Base-by-base conservation (phyloP, 2,113 vertebrate species). In the Malaclemys terrapin region DNA sequence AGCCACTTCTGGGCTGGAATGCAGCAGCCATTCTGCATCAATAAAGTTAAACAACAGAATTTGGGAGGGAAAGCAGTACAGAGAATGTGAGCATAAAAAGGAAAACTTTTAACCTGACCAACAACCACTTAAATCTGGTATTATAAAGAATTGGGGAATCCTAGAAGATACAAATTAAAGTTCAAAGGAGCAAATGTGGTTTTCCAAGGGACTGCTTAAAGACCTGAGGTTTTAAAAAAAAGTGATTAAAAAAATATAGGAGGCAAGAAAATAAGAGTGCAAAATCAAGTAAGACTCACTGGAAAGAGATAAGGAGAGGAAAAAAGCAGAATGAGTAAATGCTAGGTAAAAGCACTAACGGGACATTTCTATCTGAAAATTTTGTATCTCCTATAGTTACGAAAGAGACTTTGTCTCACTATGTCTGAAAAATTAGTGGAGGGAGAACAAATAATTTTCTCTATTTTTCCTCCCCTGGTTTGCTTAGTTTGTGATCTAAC, bases 1-100 rank as follows among this genome's bases (percentile, higher is more conserved):
- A 45, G 38, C 42, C 72, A 45, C 20, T 76, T 25, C 72, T 76
- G 24, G 42, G 24, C 4, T 4, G 1, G 4, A 53, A 27, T 31
- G 22, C 82, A 92, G 52, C 16, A 5, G 10, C 57, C 83, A 53
- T 94, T 57, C 83, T 88, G 49, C 25, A 54, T 38, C 53, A 80
- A 53, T 29, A 92, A 59, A 76, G 3, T 76, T 76, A 76, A 76
- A 76, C 35, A 17, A 72, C 22, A 76, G 24, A 42, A 45, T 76
- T 24, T 38, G 85, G 89, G 52, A 81, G 4, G 89, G 50, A 90
- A 93, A 88, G 94, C 94, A 88, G 88, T 89, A 82, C 7, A 69
- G 42, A 16, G 6, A 52, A 90, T 42, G 14, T 90, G 93, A 93
- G 54, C 38, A 25, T 25, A 83, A 54, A 20, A 93, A n/a, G 94